Conservation (phyloP, 2,797 vertebrate species). For the Chlorospingus flavigularis region DNA sequence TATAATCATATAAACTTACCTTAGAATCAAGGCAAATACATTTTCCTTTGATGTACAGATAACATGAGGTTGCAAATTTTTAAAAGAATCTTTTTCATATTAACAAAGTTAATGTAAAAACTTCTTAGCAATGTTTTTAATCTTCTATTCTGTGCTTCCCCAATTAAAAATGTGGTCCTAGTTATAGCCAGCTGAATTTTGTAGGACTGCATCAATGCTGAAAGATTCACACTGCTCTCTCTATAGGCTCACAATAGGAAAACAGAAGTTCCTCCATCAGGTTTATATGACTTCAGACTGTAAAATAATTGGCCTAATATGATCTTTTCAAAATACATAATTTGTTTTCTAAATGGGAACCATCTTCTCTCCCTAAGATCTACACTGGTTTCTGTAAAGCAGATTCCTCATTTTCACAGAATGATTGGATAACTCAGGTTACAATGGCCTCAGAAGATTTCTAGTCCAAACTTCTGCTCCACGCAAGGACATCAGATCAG, state of each 20-base stretch:
- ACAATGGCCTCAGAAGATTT: not conserved
- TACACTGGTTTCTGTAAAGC: not conserved
- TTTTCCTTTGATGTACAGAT: not conserved
- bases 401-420: not conserved
- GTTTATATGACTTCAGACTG: not conserved
- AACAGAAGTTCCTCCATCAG: not conserved
- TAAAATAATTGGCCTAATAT: not conserved
- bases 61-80: not conserved
- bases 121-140: not conserved
- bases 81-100: not conserved
- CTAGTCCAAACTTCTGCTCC: not conserved
- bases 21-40: not conserved
- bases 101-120: not conserved
- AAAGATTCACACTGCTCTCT: not conserved
- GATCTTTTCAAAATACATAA: not conserved
- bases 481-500: not conserved
- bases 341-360: not conserved
- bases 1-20: not conserved
- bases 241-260: not conserved
- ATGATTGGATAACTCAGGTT: not conserved
- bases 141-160: not conserved
- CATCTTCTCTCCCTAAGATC: not conserved
- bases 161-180: constrained; percentile 7
- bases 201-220: not conserved
- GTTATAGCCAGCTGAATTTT: not conserved